phyloP scores from a whole-genome alignment of 1,140 invertebrate species.

The Cotesia typhae region DNA sequence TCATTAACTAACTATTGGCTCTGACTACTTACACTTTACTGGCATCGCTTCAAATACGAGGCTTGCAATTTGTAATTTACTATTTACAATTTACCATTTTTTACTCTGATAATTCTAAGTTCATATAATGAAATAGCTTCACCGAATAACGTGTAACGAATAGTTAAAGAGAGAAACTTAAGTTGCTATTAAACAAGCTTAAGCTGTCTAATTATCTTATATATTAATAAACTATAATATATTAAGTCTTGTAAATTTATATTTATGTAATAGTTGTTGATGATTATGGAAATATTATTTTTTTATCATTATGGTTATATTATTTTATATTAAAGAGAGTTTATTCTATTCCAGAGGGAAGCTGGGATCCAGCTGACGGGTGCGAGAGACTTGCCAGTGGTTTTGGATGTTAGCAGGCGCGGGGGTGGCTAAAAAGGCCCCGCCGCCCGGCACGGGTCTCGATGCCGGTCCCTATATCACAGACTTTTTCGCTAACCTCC shows the following conservation, averaged over 20 bases:
- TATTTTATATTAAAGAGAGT: neutral
- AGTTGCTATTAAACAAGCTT: neutral
- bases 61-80: neutral
- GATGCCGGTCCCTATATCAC: conserved; percentile 66
- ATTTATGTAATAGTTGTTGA: too few relatives aligned
- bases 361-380: conserved; percentile 30
- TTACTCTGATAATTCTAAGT: neutral
- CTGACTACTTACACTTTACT: neutral
- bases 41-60: neutral
- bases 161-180: conserved; percentile 8
- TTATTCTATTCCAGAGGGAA: conserved; percentile 35
- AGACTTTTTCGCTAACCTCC: conserved; percentile 61
- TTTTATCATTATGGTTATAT: neutral
- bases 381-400: conserved; percentile 46
- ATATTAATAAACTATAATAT: too few relatives aligned
- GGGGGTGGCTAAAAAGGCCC: conserved; percentile 66
- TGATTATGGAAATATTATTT: too few relatives aligned
- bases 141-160: conserved; percentile 1
- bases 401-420: conserved; percentile 65
- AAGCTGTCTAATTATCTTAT: too few relatives aligned
- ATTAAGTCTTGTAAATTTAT: too few relatives aligned
- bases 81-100: conserved; percentile 7
- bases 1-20: conserved; percentile 5
- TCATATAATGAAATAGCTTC: conserved; percentile 7
- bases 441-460: conserved; percentile 64